These are phyloP conservation scores for Azemiops feae DNA, from an alignment of 2,113 vertebrate genomes.

Conservation along the genomic window DNA sequence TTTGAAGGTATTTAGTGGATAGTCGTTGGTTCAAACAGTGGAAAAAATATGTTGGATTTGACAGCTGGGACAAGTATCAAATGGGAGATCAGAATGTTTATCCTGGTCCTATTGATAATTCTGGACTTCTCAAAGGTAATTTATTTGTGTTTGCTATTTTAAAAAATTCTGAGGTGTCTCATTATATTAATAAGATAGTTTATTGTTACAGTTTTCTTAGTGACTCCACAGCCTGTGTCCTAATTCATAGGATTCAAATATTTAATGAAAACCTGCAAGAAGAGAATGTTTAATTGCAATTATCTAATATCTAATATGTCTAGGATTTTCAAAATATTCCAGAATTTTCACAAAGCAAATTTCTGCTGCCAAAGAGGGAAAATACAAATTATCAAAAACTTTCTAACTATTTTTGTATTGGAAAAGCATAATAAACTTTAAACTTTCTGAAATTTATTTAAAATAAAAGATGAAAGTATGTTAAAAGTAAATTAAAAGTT, in stretches of 20 bases:
- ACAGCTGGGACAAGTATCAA: constrained; percentile 99
- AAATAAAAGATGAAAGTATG: neutral
- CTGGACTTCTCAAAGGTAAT: constrained; percentile 95
- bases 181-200: constrained; percentile 21
- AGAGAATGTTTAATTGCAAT: neutral
- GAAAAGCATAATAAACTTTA: neutral
- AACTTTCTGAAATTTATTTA: neutral
- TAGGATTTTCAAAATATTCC: neutral
- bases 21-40: constrained; percentile 99
- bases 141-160: constrained; percentile 21
- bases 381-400: neutral
- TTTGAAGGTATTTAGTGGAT: constrained; percentile 93
- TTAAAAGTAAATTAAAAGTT: neutral
- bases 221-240: neutral
- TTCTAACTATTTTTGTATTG: neutral
- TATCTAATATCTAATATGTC: neutral
- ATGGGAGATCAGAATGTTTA: constrained; percentile 98
- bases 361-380: neutral
- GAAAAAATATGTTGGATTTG: constrained; percentile 99
- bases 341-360: neutral
- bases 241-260: neutral
- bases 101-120: constrained; percentile 96
- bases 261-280: neutral
- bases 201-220: neutral
- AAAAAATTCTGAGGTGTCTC: neutral